Conservation (phyloP, 2,797 vertebrate species). For the Coracias cyanogaster region DNA sequence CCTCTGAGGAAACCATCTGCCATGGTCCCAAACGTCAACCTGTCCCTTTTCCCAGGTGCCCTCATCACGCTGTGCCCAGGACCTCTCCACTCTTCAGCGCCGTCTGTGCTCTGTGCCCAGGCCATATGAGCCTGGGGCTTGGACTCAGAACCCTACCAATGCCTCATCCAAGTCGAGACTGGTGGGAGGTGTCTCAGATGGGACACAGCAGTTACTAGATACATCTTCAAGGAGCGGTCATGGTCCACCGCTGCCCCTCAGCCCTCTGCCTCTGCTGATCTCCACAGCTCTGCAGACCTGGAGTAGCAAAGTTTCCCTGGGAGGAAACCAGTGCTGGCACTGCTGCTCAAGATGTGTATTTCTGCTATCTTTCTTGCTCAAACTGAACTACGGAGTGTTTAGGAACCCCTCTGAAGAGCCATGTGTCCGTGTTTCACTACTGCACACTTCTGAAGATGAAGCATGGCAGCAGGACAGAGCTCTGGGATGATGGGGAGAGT, state of each 20-base stretch:
- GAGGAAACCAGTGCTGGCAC: not conserved
- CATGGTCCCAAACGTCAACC: fast-evolving
- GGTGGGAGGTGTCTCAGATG: not conserved
- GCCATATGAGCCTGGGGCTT: not conserved
- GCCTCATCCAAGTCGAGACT: not conserved
- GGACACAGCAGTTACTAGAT: not conserved
- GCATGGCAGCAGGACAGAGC: not conserved
- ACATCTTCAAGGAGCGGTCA: not conserved
- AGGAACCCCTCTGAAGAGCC: not conserved
- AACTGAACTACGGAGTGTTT: not conserved
- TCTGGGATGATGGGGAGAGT: not conserved
- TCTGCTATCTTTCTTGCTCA: not conserved
- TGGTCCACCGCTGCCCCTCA: not conserved
- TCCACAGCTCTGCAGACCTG: not conserved
- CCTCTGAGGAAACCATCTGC: not conserved
- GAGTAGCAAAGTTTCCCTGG: not conserved
- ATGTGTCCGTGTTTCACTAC: not conserved
- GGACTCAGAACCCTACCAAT: not conserved
- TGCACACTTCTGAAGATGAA: not conserved
- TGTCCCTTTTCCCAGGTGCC: not conserved
- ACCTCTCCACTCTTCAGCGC: not conserved
- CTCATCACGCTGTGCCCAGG: not conserved
- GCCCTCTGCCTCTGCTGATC: not conserved
- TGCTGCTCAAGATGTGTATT: not conserved
- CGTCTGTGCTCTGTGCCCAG: not conserved